Base-by-base conservation (phyloP, 1,140 invertebrate species). In the Hesperophylax magnus region DNA sequence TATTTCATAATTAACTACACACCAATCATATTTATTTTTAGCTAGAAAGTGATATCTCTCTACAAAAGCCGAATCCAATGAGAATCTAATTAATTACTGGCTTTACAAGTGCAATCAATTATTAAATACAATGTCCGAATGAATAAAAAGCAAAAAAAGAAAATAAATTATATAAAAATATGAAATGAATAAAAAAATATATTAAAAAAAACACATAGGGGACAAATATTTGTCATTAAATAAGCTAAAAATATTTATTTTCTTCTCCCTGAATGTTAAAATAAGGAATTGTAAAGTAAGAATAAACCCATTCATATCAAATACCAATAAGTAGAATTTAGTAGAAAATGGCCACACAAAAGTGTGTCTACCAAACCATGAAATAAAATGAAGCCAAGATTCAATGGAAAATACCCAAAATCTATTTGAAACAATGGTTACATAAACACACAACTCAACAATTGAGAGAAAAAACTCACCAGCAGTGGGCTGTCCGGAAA, bases 391-490 rank as follows among this genome's bases (percentile, higher is more conserved):
- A 8, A 31, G 31, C 31, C 31, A 31, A 39, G 34, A 39, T 39
- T 39, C 34, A 39, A 8, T 5, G 1, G 3, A 39, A 39, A 39
- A 39, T 39, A 5, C 7, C 34, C 34, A 39, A 39, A 39, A 39
- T 39, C 34, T 39, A 39, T 39, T n/a, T 39, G 3, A 39, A 39
- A 39, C 9, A 39, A 9, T 39, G 34, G 7, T 8, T 39, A 65
- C 22, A 9, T 58, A 18, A 77, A 47, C 47, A 52, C 22, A 24
- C 58, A 24, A 8, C 39, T 5, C 7, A 3, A 3, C 4, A 8
- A 39, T n/a, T 9, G 34, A 8, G 58, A 69, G 15, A 69, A n/a
- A 52, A 39, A 34, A 80, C 78, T 80, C 78, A 80, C 78, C 78
- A 15, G 78, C 24, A 6, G 65, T 34, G 2, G 78, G 78, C 18